Percentiles rank a stretch among this genome's conserved stretches.
Conservation (phyloP, 2,888 invertebrate species). For the Agrenia bidenticulata region DNA sequence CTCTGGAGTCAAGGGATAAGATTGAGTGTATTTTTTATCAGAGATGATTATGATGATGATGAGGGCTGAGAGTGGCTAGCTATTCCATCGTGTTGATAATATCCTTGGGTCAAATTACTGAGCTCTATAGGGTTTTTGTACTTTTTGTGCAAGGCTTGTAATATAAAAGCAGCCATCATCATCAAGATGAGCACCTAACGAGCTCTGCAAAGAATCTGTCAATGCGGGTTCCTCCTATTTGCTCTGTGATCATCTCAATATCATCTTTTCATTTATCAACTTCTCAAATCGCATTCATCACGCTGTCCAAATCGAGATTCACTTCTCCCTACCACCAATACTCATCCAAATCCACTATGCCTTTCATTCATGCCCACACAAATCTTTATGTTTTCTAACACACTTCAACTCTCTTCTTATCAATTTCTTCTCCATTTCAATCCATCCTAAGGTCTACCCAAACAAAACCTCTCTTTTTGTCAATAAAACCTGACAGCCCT, state of each 20-base stretch:
- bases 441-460: too few relatives aligned
- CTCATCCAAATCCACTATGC: too few relatives aligned
- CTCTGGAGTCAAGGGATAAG: too few relatives aligned
- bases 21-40: too few relatives aligned
- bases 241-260: slow-evolving; percentile 34
- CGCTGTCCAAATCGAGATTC: slow-evolving; percentile 5
- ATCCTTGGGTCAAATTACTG: neutral
- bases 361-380: too few relatives aligned
- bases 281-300: slow-evolving; percentile 28
- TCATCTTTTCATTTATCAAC: slow-evolving; percentile 30
- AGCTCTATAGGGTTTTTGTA: too few relatives aligned
- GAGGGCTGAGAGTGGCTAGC: slow-evolving; percentile 6
- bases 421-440: too few relatives aligned
- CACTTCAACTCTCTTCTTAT: too few relatives aligned
- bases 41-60: slow-evolving; percentile 1
- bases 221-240: slow-evolving; percentile 35
- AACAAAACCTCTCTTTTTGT: too few relatives aligned
- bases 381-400: too few relatives aligned
- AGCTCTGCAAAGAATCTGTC: slow-evolving; percentile 41
- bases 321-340: too few relatives aligned
- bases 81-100: neutral
- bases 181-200: slow-evolving; percentile 30
- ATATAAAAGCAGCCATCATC: slow-evolving; percentile 13
- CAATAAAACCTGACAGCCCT: too few relatives aligned
- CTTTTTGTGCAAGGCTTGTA: neutral